These are phyloP conservation scores for Zaprionus lineosus DNA, from an alignment of 2,888 invertebrate genomes.

Conservation along the genomic window DNA sequence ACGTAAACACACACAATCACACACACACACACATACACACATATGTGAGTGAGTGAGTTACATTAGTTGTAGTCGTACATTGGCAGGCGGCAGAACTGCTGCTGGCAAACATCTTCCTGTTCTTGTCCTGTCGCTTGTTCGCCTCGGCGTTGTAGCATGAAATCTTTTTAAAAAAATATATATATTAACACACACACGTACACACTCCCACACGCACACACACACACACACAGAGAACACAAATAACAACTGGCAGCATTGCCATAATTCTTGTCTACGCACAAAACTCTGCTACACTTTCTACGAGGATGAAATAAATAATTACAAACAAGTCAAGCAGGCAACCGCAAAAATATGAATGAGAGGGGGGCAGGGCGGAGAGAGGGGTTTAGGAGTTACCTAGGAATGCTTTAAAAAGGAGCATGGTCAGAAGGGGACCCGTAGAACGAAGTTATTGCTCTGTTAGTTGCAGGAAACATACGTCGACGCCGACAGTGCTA, in stretches of 20 bases:
- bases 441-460: too few relatives aligned
- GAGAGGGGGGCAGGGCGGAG: not conserved
- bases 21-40: slow-evolving; percentile 6
- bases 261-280: slow-evolving; percentile 72
- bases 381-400: not conserved
- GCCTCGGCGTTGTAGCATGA: slow-evolving; percentile 66
- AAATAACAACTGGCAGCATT: slow-evolving; percentile 64
- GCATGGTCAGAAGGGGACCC: not conserved
- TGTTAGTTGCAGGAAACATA: slow-evolving; percentile 48
- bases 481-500: slow-evolving; percentile 55
- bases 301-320: slow-evolving; percentile 66
- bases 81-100: slow-evolving; percentile 41
- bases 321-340: slow-evolving; percentile 74
- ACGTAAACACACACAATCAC: not conserved
- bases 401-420: not conserved
- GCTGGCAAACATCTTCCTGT: slow-evolving; percentile 64
- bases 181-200: slow-evolving; percentile 12
- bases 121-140: slow-evolving; percentile 55
- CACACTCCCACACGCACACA: slow-evolving; percentile 9
- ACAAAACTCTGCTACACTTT: slow-evolving; percentile 69
- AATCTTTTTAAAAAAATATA: slow-evolving; percentile 64
- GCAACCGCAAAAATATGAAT: slow-evolving; percentile 28
- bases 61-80: slow-evolving; percentile 48
- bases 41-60: slow-evolving; percentile 30
- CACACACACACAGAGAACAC: slow-evolving; percentile 25